A percentile compares a stretch with the other conserved stretches of the same genome.
Conservation (phyloP, 2,113 vertebrate genomes). For the Arizona elegans region DNA sequence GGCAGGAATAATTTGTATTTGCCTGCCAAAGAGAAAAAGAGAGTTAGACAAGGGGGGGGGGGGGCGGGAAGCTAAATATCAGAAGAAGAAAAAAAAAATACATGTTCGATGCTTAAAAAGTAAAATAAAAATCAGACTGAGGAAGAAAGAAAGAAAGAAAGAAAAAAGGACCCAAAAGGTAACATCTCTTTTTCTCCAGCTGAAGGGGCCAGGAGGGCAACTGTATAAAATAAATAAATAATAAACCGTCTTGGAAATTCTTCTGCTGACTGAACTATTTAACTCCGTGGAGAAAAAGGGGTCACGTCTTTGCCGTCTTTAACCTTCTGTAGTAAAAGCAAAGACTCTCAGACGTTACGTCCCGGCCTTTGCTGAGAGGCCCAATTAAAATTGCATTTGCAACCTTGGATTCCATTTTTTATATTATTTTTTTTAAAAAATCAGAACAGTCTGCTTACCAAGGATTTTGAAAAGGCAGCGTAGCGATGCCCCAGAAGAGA, state of each 20-base stretch:
- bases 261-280: background rate
- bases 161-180: background rate
- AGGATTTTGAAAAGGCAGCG: background rate
- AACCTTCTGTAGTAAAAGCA: background rate
- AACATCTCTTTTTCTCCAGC: background rate
- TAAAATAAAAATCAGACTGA: background rate
- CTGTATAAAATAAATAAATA: background rate
- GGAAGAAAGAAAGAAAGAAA: no score
- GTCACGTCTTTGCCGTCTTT: background rate
- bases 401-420: background rate
- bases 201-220: background rate
- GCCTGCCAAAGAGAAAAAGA: background rate
- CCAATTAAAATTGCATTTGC: background rate
- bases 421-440: background rate
- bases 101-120: background rate
- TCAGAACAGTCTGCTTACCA: background rate
- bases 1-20: background rate
- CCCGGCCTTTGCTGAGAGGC: background rate
- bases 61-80: background rate
- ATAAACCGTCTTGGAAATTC: background rate
- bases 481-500: background rate
- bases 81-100: background rate
- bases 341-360: background rate
- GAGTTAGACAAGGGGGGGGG: no score
- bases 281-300: background rate